A percentile compares a stretch with the other conserved stretches of the same genome.
Conservation (phyloP, 2,113 vertebrate genomes). For the Garra rufa region DNA sequence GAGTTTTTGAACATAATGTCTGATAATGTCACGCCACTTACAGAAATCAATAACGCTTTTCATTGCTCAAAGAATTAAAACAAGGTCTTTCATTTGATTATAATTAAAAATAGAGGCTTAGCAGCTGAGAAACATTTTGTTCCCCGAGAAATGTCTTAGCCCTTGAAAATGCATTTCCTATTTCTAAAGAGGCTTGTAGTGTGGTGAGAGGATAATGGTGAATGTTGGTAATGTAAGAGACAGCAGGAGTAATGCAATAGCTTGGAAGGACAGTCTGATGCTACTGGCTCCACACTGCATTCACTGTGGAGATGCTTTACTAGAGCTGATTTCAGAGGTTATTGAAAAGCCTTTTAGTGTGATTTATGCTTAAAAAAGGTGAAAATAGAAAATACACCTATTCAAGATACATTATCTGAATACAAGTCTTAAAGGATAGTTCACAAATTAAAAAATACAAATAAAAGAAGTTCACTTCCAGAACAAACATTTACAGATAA, state of each 20-base stretch:
- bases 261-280: neutral
- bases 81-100: constrained; percentile 13
- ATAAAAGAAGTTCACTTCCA: too few species aligned
- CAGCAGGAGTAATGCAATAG: constrained; percentile 9
- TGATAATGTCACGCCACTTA: neutral
- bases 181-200: constrained; percentile 3
- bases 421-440: neutral
- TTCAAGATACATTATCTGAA: neutral
- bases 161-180: constrained; percentile 1
- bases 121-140: constrained; percentile 1
- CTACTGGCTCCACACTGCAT: neutral
- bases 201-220: constrained; percentile 7
- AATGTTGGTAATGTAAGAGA: neutral
- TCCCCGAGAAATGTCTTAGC: neutral
- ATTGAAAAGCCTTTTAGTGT: neutral
- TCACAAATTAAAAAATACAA: too few species aligned
- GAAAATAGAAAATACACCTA: neutral
- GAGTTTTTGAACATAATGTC: neutral
- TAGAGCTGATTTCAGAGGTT: neutral
- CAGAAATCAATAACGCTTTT: neutral
- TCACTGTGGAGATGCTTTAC: neutral
- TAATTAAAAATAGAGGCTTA: constrained; percentile 13
- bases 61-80: neutral
- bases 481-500: too few species aligned
- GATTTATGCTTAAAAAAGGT: neutral